phyloP scores from a whole-genome alignment of 2,113 vertebrate species.

The Hoplias malabaricus region DNA sequence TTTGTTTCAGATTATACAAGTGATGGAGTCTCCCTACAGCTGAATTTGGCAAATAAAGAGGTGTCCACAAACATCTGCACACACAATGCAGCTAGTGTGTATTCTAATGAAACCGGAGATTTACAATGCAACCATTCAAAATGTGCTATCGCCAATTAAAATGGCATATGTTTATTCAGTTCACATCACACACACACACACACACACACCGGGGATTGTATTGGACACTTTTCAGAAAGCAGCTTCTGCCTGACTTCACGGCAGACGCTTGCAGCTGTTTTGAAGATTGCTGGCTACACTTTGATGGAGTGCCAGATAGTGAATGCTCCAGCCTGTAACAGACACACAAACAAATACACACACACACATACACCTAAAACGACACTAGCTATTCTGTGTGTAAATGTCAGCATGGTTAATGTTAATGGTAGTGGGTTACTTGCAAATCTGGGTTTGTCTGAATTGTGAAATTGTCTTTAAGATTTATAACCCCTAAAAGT shows the following conservation, averaged over 20 bases:
- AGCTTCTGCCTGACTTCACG: conserved; percentile 70
- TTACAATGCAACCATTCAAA: too few species aligned
- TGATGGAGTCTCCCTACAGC: too few species aligned
- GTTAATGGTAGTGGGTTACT: neutral
- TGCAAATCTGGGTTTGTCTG: neutral
- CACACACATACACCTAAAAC: conserved; percentile 1
- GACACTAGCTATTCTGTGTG: neutral
- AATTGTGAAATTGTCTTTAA: too few species aligned
- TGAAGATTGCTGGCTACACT: conserved; percentile 61
- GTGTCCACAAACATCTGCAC: too few species aligned
- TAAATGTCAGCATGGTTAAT: neutral
- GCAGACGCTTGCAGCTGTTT: conserved; percentile 70
- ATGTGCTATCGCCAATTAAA: neutral
- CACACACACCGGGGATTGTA: conserved; percentile 51
- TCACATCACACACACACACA: conserved; percentile 35
- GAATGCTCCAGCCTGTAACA: conserved; percentile 26
- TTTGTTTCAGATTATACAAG: too few species aligned
- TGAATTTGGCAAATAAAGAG: too few species aligned
- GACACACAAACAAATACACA: conserved; percentile 22
- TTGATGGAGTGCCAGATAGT: conserved; percentile 60
- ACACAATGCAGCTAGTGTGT: too few species aligned
- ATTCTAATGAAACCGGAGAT: too few species aligned
- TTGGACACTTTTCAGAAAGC: conserved; percentile 66
- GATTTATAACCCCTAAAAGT: too few species aligned
- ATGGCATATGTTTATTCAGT: neutral